Conservation (phyloP, 2,888 invertebrate species). For the Pseudolycoriella hygida region DNA sequence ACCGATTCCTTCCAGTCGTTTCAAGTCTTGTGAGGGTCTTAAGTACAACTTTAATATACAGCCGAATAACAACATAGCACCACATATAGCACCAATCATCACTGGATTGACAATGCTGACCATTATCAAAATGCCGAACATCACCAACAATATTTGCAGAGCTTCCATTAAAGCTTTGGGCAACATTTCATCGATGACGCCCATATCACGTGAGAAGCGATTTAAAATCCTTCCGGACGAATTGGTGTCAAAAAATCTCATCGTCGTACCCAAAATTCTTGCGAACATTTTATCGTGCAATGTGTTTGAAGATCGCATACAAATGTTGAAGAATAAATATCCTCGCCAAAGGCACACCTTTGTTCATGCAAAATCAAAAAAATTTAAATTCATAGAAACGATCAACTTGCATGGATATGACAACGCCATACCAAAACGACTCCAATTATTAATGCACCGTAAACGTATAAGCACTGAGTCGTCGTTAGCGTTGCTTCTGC, state of each 20-base stretch:
- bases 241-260: slow-evolving; percentile 75
- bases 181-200: slow-evolving; percentile 38
- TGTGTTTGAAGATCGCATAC: slow-evolving; percentile 54
- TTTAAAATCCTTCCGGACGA: slow-evolving; percentile 59
- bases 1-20: slow-evolving; percentile 51
- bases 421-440: slow-evolving; percentile 20
- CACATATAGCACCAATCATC: slow-evolving; percentile 43
- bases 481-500: slow-evolving; percentile 21
- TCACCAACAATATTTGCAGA: slow-evolving; percentile 44
- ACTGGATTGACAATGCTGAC: slow-evolving; percentile 51
- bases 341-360: slow-evolving; percentile 38
- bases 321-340: slow-evolving; percentile 52
- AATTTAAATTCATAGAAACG: background rate
- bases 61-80: slow-evolving; percentile 44
- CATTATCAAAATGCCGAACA: slow-evolving; percentile 59
- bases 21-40: slow-evolving; percentile 55
- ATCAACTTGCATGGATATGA: too few species aligned
- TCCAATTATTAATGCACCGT: slow-evolving; percentile 23
- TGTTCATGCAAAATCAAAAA: background rate
- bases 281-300: slow-evolving; percentile 76
- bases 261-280: slow-evolving; percentile 54
- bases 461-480: slow-evolving; percentile 25
- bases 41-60: slow-evolving; percentile 49
- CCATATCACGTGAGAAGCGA: slow-evolving; percentile 60
- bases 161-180: slow-evolving; percentile 36